Percentiles rank a stretch among this genome's conserved stretches.
Conservation (phyloP, 1,140 invertebrate genomes). For the Streblospio benedicti region DNA sequence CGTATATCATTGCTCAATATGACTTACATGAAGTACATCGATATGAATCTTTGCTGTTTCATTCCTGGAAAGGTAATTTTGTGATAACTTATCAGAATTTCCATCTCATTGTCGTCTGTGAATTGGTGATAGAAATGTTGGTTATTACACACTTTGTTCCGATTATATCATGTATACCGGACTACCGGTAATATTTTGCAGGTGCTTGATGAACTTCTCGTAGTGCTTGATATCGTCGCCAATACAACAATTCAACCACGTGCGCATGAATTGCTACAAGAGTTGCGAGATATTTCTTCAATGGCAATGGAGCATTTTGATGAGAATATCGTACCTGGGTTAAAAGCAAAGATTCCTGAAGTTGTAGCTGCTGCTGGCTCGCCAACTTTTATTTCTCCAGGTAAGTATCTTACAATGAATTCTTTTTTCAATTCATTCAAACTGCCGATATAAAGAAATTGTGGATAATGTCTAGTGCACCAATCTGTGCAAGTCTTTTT, state of each 20-base stretch:
- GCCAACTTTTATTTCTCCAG: too few relatives aligned
- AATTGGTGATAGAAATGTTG: neutral
- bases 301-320: slow-evolving; percentile 97
- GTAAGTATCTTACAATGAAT: too few relatives aligned
- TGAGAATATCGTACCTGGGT: slow-evolving; percentile 66
- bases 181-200: slow-evolving; percentile 39
- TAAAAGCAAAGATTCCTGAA: slow-evolving; percentile 33
- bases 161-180: neutral
- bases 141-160: neutral
- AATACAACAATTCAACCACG: slow-evolving; percentile 60
- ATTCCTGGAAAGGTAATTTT: slow-evolving; percentile 78
- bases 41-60: slow-evolving; percentile 74
- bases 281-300: slow-evolving; percentile 80
- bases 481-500: too few relatives aligned
- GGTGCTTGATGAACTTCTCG: slow-evolving; percentile 80
- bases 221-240: slow-evolving; percentile 62
- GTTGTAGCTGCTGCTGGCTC: slow-evolving; percentile 21
- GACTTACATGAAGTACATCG: slow-evolving; percentile 82
- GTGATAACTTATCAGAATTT: too few relatives aligned
- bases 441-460: too few relatives aligned
- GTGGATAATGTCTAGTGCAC: too few relatives aligned
- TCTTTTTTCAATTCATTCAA: too few relatives aligned
- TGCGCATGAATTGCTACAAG: slow-evolving; percentile 76
- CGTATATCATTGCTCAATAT: slow-evolving; percentile 81
- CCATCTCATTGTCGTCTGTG: too few relatives aligned